Evolutionary conservation across 2,113 vertebrate genomes (phyloP).

Genomic region (Menidia beryllina): DNA sequence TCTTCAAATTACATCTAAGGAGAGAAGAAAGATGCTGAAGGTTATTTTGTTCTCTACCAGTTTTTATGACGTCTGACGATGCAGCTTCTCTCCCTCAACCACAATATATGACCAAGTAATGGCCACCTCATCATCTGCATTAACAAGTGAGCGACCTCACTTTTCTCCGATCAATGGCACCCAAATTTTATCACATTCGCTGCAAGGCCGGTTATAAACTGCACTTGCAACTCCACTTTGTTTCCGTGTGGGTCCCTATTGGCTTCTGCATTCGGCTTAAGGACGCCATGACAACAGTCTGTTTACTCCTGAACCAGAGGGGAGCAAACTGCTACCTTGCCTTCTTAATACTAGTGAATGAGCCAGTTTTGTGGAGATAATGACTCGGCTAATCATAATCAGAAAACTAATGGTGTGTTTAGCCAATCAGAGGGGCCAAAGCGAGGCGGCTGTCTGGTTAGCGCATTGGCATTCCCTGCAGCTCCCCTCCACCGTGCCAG

Average conservation of each 20-base stretch:
- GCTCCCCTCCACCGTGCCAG: constrained; percentile 52
- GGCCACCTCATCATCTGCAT: constrained; percentile 45
- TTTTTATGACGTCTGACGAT: constrained; percentile 61
- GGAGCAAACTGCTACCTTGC: constrained; percentile 49
- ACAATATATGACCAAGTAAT: constrained; percentile 59
- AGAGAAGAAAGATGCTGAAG: constrained; percentile 50
- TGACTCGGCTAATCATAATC: constrained; percentile 80
- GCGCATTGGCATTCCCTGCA: constrained; percentile 76
- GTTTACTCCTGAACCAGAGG: constrained; percentile 52
- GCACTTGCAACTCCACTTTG: constrained; percentile 44
- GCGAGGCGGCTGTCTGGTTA: constrained; percentile 58
- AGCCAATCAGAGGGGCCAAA: constrained; percentile 73
- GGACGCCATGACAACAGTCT: constrained; percentile 28
- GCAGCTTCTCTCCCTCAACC: constrained; percentile 37
- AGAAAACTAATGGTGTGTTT: constrained; percentile 78
- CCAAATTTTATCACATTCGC: constrained; percentile 34
- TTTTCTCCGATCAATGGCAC: constrained; percentile 41
- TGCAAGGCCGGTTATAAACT: constrained; percentile 44
- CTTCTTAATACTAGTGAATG: constrained; percentile 72
- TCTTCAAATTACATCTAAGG: constrained; percentile 61
- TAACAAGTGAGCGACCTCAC: constrained; percentile 49
- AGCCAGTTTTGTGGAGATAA: constrained; percentile 78
- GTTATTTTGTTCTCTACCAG: constrained; percentile 56
- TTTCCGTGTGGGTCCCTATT: constrained; percentile 45
- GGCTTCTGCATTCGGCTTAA: constrained; percentile 31